Evolutionary conservation across 92 coral and sea anemone species (phyloP).

Genomic region (Epizoanthus rinbou): DNA sequence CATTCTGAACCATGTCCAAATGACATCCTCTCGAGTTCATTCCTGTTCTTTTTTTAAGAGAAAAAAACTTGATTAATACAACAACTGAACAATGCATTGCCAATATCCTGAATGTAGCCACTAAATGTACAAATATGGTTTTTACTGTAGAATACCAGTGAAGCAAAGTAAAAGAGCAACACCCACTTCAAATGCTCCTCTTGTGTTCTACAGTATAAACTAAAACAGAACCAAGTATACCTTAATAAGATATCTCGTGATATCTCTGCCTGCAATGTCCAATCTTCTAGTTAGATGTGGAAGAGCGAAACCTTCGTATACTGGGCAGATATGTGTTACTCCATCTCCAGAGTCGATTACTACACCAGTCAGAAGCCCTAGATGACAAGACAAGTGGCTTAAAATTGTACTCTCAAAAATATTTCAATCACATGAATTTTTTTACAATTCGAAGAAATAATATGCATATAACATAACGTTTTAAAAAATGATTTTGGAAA

Average conservation of each 20-base stretch:
- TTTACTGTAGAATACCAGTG: background rate
- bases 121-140: background rate
- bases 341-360: conserved; percentile 99
- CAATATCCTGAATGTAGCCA: background rate
- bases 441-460: no score
- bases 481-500: background rate
- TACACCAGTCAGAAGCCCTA: conserved; percentile 96
- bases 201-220: no score
- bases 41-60: no score
- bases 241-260: conserved; percentile 93
- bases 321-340: conserved; percentile 98
- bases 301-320: conserved; percentile 96
- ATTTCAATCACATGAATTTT: no score
- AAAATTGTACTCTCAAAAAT: background rate
- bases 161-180: background rate
- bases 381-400: conserved; percentile 1
- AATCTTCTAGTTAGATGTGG: conserved; percentile 95
- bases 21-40: no score
- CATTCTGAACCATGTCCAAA: no score
- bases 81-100: background rate
- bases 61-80: background rate
- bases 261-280: conserved; percentile 96
- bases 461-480: background rate
- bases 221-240: conserved; percentile 35
- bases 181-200: no score